phyloP scores from a whole-genome alignment of 2,888 invertebrate genomes.

The Rhynchonema sp. region DNA sequence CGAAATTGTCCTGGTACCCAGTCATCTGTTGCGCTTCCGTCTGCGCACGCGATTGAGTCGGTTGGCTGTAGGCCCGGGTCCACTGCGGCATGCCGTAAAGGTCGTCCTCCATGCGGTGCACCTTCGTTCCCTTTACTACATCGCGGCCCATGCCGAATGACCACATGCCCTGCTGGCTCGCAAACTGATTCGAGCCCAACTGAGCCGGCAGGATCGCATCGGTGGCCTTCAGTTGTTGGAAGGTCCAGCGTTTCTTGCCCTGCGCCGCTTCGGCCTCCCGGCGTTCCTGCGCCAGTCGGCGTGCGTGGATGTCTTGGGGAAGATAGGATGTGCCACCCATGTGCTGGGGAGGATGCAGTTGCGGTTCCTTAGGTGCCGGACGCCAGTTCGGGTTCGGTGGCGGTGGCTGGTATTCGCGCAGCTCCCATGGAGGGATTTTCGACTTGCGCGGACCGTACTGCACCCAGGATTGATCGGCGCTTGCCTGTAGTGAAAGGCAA shows the following conservation, averaged over 20 bases:
- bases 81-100: too few relatives aligned
- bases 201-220: constrained; percentile 3
- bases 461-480: too few relatives aligned
- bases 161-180: constrained; percentile 22
- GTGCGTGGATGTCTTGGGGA: neutral
- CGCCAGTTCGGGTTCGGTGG: neutral
- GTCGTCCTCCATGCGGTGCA: neutral
- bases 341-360: neutral
- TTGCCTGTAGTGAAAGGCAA: too few relatives aligned
- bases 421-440: too few relatives aligned
- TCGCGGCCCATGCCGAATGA: constrained; percentile 22
- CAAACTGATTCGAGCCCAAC: constrained; percentile 11
- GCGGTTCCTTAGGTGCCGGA: neutral
- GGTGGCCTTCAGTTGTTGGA: neutral
- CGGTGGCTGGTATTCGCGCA: neutral
- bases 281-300: neutral
- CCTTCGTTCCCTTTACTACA: constrained; percentile 10
- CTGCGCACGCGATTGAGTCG: too few relatives aligned
- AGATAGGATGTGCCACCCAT: neutral
- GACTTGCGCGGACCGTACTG: too few relatives aligned
- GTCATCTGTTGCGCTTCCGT: too few relatives aligned
- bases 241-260: neutral
- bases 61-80: too few relatives aligned
- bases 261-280: neutral
- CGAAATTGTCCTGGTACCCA: too few relatives aligned